Evolutionary conservation across 1,140 invertebrate species (phyloP).

Genomic region (Nymphalis io): DNA sequence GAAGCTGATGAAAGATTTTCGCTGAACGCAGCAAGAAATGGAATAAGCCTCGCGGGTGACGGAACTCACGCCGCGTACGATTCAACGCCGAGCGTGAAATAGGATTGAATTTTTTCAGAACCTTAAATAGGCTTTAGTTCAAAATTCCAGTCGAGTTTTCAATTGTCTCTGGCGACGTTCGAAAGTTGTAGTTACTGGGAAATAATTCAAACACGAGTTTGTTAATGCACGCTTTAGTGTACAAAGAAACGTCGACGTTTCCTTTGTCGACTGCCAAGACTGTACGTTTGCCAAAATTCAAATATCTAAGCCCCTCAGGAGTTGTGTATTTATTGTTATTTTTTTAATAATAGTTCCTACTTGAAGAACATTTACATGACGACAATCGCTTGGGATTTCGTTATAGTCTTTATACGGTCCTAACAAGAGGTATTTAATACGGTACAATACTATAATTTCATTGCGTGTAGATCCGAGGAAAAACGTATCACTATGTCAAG

Average conservation of each 20-base stretch:
- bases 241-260: conserved; percentile 20
- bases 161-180: conserved; percentile 26
- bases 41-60: neutral
- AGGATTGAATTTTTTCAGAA: conserved; percentile 30
- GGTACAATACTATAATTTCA: too few relatives aligned
- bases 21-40: neutral
- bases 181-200: conserved; percentile 27
- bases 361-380: conserved; percentile 2
- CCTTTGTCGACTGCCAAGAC: conserved; percentile 34
- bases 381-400: neutral
- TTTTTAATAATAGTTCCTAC: conserved; percentile 19
- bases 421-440: neutral
- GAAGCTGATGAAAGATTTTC: neutral
- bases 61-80: neutral
- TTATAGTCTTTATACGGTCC: neutral
- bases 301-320: conserved; percentile 30
- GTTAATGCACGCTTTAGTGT: conserved; percentile 26
- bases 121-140: conserved; percentile 29
- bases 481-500: too few relatives aligned
- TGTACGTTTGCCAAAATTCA: conserved; percentile 38
- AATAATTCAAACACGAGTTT: conserved; percentile 27
- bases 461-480: too few relatives aligned
- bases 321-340: conserved; percentile 10
- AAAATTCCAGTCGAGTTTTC: conserved; percentile 35
- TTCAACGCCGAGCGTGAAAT: conserved; percentile 1